These are phyloP conservation scores for Amphimallon solstitiale DNA, from an alignment of 2,888 invertebrate genomes.

Conservation along the genomic window DNA sequence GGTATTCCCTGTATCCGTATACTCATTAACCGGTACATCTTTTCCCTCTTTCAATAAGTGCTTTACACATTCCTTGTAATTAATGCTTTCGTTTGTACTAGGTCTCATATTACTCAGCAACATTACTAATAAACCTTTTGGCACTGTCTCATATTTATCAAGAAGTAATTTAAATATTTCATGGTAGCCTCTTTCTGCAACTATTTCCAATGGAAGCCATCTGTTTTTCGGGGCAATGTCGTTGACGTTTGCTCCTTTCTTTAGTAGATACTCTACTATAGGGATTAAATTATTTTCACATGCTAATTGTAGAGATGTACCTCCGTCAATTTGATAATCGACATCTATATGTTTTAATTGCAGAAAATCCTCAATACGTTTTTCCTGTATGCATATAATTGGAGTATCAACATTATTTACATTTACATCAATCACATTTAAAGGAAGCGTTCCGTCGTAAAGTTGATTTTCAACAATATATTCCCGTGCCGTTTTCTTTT, in stretches of 20 bases:
- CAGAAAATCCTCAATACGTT: slow-evolving; percentile 47
- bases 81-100: slow-evolving; percentile 63
- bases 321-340: slow-evolving; percentile 55
- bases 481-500: slow-evolving; percentile 69
- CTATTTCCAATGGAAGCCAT: slow-evolving; percentile 69
- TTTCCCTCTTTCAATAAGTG: neutral
- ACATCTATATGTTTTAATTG: slow-evolving; percentile 45
- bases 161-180: slow-evolving; percentile 68
- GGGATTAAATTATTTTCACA: slow-evolving; percentile 65
- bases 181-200: slow-evolving; percentile 70
- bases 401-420: too few species aligned
- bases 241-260: slow-evolving; percentile 67
- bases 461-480: slow-evolving; percentile 63
- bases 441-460: slow-evolving; percentile 49
- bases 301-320: slow-evolving; percentile 62
- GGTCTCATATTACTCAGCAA: slow-evolving; percentile 61
- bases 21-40: slow-evolving; percentile 5
- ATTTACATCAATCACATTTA: slow-evolving; percentile 44
- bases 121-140: slow-evolving; percentile 44
- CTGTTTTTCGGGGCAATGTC: slow-evolving; percentile 65
- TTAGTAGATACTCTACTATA: slow-evolving; percentile 66
- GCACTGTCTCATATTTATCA: slow-evolving; percentile 58
- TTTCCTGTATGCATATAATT: neutral
- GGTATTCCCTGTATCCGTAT: slow-evolving; percentile 57
- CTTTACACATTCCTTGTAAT: slow-evolving; percentile 67